Percentiles rank a stretch among this genome's conserved stretches.
phyloP scores from a whole-genome alignment of 1,140 invertebrate species.

The Drosophila mauritiana region DNA sequence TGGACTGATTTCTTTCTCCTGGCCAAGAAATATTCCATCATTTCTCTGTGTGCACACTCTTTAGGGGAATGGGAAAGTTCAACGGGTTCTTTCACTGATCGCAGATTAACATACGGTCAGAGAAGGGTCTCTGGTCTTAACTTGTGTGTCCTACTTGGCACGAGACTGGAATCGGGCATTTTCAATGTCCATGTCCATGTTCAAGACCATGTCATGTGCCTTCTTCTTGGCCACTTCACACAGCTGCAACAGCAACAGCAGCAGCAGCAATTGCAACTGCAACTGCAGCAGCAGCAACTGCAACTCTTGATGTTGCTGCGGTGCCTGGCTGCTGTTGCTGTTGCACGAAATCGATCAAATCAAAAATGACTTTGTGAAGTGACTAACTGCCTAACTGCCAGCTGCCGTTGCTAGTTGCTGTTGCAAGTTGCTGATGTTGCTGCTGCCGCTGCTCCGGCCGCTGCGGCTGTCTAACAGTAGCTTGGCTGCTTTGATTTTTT shows the following conservation, averaged over 20 bases:
- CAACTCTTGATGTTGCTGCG: constrained; percentile 34
- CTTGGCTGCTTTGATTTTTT: constrained; percentile 60
- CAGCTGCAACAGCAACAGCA: constrained; percentile 52
- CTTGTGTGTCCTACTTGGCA: constrained; percentile 68
- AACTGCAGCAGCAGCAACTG: background rate
- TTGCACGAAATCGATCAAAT: constrained; percentile 83
- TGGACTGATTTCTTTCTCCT: too few species aligned
- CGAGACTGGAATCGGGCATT: constrained; percentile 46
- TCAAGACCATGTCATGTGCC: constrained; percentile 76
- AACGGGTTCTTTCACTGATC: constrained; percentile 76
- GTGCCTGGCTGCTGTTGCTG: constrained; percentile 24
- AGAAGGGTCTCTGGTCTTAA: constrained; percentile 61
- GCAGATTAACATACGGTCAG: constrained; percentile 77
- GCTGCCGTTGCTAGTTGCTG: constrained; percentile 68
- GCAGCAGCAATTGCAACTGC: constrained; percentile 1
- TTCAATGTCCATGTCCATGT: constrained; percentile 73
- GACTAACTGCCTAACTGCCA: constrained; percentile 80
- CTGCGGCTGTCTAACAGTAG: constrained; percentile 67
- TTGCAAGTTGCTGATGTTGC: constrained; percentile 38
- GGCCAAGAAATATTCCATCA: too few species aligned
- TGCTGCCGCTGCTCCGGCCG: constrained; percentile 10
- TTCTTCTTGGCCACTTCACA: constrained; percentile 68
- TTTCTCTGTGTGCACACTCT: constrained; percentile 13
- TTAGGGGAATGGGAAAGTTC: constrained; percentile 66
- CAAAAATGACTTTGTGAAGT: constrained; percentile 83